Percentiles rank a stretch among this genome's conserved stretches.
Conservation (phyloP, 2,888 invertebrate species). For the Zhuqinia jingwanae region DNA sequence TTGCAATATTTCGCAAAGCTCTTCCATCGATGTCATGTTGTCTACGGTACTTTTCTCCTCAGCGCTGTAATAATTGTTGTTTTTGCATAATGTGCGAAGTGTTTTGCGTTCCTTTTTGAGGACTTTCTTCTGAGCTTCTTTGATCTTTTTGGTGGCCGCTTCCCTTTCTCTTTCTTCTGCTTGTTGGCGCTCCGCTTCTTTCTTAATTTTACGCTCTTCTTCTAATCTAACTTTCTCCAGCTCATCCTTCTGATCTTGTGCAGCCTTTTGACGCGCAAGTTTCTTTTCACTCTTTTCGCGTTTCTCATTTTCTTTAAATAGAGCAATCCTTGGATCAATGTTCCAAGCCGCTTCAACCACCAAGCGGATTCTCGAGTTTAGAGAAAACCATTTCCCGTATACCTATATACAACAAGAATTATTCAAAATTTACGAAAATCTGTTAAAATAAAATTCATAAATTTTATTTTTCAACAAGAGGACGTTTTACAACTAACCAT, state of each 20-base stretch:
- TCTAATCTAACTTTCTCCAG: slow-evolving; percentile 89
- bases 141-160: slow-evolving; percentile 91
- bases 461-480: no score
- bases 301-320: slow-evolving; percentile 96
- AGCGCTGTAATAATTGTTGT: slow-evolving; percentile 89
- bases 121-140: slow-evolving; percentile 91
- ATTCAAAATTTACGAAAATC: no score
- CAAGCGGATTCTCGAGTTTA: slow-evolving; percentile 91
- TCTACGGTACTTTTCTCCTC: slow-evolving; percentile 88
- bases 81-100: slow-evolving; percentile 89
- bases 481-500: slow-evolving; percentile 74
- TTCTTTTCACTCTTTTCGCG: slow-evolving; percentile 94
- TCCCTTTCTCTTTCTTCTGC: slow-evolving; percentile 91
- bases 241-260: slow-evolving; percentile 89
- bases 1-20: slow-evolving; percentile 90
- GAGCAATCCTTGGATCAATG: slow-evolving; percentile 95
- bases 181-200: slow-evolving; percentile 89
- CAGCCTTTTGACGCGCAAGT: slow-evolving; percentile 86
- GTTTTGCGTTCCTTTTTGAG: slow-evolving; percentile 93
- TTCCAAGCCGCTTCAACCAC: slow-evolving; percentile 97
- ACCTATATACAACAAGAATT: slow-evolving; percentile 77
- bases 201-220: slow-evolving; percentile 83
- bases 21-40: slow-evolving; percentile 95
- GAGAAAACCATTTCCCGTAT: slow-evolving; percentile 84
- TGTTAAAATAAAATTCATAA: no score